Conservation (phyloP, 2,113 vertebrate genomes). For the Dipodomys merriami region DNA sequence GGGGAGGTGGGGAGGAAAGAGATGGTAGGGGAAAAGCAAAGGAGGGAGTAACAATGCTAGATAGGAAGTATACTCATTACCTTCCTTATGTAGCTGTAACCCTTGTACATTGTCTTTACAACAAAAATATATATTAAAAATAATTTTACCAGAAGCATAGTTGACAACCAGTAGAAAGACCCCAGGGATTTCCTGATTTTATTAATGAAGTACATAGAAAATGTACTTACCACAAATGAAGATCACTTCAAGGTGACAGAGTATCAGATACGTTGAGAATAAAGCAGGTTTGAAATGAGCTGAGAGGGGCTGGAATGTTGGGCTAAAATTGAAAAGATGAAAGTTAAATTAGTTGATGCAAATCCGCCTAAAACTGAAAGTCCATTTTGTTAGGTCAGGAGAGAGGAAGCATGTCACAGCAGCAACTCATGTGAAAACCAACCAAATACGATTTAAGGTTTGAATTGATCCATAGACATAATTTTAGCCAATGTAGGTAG, state of each 20-base stretch:
- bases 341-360: constrained; percentile 59
- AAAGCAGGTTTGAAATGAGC: constrained; percentile 58
- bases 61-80: too few species aligned
- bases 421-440: constrained; percentile 4
- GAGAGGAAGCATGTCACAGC: not conserved
- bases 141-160: constrained; percentile 32
- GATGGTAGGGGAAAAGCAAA: too few species aligned
- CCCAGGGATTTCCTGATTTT: not conserved
- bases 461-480: not conserved
- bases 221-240: constrained; percentile 67
- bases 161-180: constrained; percentile 4
- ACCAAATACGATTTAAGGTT: not conserved
- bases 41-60: too few species aligned
- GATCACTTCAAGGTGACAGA: constrained; percentile 51
- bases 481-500: not conserved
- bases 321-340: constrained; percentile 57
- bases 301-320: constrained; percentile 50
- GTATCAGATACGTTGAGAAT: constrained; percentile 55
- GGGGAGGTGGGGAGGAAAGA: too few species aligned
- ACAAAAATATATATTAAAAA: too few species aligned
- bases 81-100: too few species aligned
- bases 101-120: too few species aligned
- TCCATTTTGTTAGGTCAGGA: constrained; percentile 2
- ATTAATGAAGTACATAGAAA: constrained; percentile 55
- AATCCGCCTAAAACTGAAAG: not conserved